A percentile compares a stretch with the other conserved stretches of the same genome.
Evolutionary conservation across 2,888 invertebrate species (phyloP).

Genomic region (Steinernema scapterisci): DNA sequence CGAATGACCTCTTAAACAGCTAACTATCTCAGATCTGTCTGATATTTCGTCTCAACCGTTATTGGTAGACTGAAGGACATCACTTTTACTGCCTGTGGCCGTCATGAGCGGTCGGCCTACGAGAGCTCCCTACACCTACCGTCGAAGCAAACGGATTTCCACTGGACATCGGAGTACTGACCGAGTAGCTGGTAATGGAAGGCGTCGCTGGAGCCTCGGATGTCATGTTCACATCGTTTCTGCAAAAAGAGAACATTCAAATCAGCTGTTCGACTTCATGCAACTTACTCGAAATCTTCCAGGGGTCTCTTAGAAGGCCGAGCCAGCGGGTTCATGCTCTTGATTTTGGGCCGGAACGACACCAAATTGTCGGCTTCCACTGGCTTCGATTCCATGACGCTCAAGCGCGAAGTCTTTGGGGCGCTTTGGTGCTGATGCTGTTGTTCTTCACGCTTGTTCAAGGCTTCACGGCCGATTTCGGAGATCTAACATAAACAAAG

Average conservation of each 20-base stretch:
- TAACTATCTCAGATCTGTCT: too few relatives aligned
- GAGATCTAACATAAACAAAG: neutral
- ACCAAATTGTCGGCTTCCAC: neutral
- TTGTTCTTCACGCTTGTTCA: neutral
- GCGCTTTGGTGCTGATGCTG: too few relatives aligned
- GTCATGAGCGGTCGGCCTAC: too few relatives aligned
- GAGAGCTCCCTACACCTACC: too few relatives aligned
- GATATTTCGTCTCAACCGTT: too few relatives aligned
- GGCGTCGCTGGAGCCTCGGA: neutral
- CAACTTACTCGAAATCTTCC: neutral
- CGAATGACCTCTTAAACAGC: too few relatives aligned
- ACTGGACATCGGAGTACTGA: slow-evolving; percentile 27
- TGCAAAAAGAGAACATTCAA: too few relatives aligned
- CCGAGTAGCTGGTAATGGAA: neutral
- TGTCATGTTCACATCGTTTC: too few relatives aligned
- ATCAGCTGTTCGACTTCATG: too few relatives aligned
- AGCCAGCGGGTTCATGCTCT: neutral
- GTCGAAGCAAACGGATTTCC: slow-evolving; percentile 18
- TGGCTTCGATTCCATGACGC: neutral
- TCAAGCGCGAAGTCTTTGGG: neutral
- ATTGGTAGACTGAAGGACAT: too few relatives aligned
- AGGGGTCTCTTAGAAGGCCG: neutral
- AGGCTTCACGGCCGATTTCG: neutral
- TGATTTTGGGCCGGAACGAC: neutral
- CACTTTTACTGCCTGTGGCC: too few relatives aligned